These are phyloP conservation scores for Numida meleagris DNA, from an alignment of 2,113 vertebrate species.

Conservation along the genomic window DNA sequence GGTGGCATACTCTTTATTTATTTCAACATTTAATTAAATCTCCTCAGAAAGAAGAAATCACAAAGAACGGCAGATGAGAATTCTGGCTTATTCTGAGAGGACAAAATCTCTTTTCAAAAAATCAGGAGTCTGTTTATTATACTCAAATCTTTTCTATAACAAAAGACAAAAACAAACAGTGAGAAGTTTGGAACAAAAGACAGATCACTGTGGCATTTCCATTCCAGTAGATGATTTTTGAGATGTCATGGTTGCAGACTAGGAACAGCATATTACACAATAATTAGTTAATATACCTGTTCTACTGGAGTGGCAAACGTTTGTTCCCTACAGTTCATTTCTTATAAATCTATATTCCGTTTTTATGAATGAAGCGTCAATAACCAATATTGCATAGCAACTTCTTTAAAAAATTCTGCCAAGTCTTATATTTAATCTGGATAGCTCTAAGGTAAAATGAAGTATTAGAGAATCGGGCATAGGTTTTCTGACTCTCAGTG, in stretches of 20 bases:
- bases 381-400: neutral
- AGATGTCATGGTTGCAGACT: neutral
- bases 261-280: neutral
- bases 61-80: constrained; percentile 17
- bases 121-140: neutral
- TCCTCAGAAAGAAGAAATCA: constrained; percentile 10
- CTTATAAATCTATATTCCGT: neutral
- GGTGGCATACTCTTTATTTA: neutral
- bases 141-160: neutral
- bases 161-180: neutral
- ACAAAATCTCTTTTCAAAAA: neutral
- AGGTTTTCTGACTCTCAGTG: neutral
- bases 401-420: neutral
- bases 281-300: neutral
- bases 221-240: neutral
- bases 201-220: neutral
- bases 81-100: neutral
- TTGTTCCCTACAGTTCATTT: neutral
- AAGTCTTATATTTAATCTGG: neutral
- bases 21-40: constrained; percentile 17
- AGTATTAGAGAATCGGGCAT: neutral
- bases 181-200: neutral
- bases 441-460: neutral
- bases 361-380: neutral
- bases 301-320: neutral